phyloP scores from a whole-genome alignment of 2,888 invertebrate species.

The Hecatera dysodea region DNA sequence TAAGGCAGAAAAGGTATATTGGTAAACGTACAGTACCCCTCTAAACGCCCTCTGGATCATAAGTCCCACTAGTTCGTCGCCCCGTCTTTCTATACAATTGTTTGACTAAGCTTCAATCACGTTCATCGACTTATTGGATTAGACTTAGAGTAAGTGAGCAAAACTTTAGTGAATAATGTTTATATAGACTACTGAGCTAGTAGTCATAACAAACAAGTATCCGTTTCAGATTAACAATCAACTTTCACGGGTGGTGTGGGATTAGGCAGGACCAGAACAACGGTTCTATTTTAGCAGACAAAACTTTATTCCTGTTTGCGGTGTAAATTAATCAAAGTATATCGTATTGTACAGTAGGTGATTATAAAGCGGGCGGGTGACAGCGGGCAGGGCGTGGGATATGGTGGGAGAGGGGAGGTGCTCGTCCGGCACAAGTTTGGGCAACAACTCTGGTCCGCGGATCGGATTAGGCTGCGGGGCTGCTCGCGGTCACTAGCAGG shows the following conservation, averaged over 20 bases:
- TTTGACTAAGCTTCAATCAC: slow-evolving; percentile 75
- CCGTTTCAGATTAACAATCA: slow-evolving; percentile 83
- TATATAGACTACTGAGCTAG: slow-evolving; percentile 66
- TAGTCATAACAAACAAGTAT: slow-evolving; percentile 77
- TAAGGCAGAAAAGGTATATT: slow-evolving; percentile 41
- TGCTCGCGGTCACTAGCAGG: slow-evolving; percentile 86
- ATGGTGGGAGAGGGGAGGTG: slow-evolving; percentile 31
- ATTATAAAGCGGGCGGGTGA: slow-evolving; percentile 82
- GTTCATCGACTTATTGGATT: slow-evolving; percentile 77
- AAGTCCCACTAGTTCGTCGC: slow-evolving; percentile 65
- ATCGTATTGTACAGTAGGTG: slow-evolving; percentile 79
- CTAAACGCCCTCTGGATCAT: slow-evolving; percentile 54
- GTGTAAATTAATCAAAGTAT: slow-evolving; percentile 89
- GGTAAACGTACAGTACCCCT: slow-evolving; percentile 40
- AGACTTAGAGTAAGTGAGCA: slow-evolving; percentile 70
- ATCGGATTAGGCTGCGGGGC: slow-evolving; percentile 86
- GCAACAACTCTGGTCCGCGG: slow-evolving; percentile 82
- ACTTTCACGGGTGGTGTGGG: slow-evolving; percentile 79
- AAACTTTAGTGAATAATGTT: slow-evolving; percentile 73
- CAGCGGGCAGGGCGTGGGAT: slow-evolving; percentile 61
- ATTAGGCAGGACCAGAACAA: slow-evolving; percentile 82
- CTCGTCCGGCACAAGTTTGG: slow-evolving; percentile 82
- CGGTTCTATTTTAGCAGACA: slow-evolving; percentile 84
- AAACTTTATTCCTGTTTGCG: slow-evolving; percentile 86
- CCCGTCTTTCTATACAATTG: slow-evolving; percentile 67